A percentile compares a stretch with the other conserved stretches of the same genome.
Conservation (phyloP, 1,140 invertebrate species). For the Rhyzopertha dominica region DNA sequence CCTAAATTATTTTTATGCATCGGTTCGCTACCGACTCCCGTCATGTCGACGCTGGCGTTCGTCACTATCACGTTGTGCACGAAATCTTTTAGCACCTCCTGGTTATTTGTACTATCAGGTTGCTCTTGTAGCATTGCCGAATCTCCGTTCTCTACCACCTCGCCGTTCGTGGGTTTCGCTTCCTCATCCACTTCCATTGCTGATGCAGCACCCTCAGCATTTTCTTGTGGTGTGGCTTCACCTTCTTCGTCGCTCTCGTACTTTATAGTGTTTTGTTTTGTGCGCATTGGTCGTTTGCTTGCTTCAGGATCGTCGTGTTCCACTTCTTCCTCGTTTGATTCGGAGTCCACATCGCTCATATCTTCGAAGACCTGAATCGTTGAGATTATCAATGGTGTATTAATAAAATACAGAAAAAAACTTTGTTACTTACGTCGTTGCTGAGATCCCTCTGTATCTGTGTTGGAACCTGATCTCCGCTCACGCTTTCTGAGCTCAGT, state of each 20-base stretch:
- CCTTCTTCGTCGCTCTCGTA: conserved; percentile 47
- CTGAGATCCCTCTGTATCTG: conserved; percentile 39
- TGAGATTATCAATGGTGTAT: too few relatives aligned
- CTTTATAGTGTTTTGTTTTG: conserved; percentile 45
- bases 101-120: background rate
- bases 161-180: too few relatives aligned
- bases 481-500: conserved; percentile 53
- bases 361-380: conserved; percentile 53
- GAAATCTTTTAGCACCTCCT: conserved; percentile 33
- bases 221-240: conserved; percentile 38
- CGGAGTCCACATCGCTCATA: conserved; percentile 51
- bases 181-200: conserved; percentile 21
- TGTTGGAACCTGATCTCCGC: conserved; percentile 39
- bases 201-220: conserved; percentile 23
- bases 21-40: conserved; percentile 40
- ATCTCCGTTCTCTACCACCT: conserved; percentile 29
- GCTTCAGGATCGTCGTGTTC: conserved; percentile 45
- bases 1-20: conserved; percentile 45
- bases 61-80: conserved; percentile 59
- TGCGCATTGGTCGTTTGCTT: conserved; percentile 42
- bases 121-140: background rate
- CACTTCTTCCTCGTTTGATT: conserved; percentile 51
- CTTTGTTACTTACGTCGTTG: conserved; percentile 44
- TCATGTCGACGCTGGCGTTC: conserved; percentile 59
- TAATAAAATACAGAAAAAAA: too few relatives aligned